A percentile compares a stretch with the other conserved stretches of the same genome.
Conservation (phyloP, 2,797 vertebrate genomes). For the Coregonus sp. region DNA sequence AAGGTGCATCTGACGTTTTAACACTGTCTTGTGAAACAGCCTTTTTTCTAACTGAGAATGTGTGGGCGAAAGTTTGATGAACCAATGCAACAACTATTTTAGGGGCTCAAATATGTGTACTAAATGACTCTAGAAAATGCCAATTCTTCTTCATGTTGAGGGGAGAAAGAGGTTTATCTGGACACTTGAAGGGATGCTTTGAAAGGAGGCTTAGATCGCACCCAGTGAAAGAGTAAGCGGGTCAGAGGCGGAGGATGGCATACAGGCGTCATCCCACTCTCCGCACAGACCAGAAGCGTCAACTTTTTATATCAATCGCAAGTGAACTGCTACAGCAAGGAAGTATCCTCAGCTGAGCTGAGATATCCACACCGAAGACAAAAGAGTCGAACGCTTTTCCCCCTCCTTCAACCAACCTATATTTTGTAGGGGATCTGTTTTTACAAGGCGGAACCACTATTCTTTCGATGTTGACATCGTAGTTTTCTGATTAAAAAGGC, state of each 20-base stretch:
- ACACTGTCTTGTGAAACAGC: background rate
- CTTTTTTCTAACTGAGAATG: background rate
- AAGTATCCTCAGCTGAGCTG: slow-evolving; percentile 21
- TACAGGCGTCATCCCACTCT: slow-evolving; percentile 11
- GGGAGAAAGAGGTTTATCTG: background rate
- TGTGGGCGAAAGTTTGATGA: background rate
- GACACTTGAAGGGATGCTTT: background rate
- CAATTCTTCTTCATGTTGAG: background rate
- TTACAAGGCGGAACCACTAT: slow-evolving; percentile 25
- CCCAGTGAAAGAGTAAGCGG: slow-evolving; percentile 1
- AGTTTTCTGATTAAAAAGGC: background rate
- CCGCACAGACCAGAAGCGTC: background rate
- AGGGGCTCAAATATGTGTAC: background rate
- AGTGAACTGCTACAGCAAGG: slow-evolving; percentile 29
- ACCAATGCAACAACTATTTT: background rate
- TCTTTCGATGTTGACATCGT: slow-evolving; percentile 11
- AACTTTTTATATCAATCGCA: background rate
- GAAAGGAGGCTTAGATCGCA: background rate
- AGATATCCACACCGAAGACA: slow-evolving; percentile 23
- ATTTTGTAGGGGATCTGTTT: background rate
- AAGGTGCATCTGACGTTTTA: background rate
- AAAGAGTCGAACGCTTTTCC: slow-evolving; percentile 39
- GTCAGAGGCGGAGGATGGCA: slow-evolving; percentile 5
- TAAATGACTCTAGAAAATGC: background rate
- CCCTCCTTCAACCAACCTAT: background rate